Conservation (phyloP, 1,140 invertebrate genomes). For the Sweltsa coloradensis region DNA sequence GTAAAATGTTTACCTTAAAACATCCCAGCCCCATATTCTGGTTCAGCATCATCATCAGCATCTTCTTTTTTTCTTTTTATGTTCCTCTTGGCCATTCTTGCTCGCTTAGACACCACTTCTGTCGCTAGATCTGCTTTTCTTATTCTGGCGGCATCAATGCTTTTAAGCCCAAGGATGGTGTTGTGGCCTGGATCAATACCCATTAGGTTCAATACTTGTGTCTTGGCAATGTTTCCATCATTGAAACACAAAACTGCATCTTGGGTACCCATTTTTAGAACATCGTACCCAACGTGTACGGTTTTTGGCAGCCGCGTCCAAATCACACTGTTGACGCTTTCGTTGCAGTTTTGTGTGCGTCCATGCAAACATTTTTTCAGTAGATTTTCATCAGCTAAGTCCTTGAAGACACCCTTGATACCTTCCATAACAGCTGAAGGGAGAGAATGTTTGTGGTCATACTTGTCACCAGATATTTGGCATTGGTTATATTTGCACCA, state of each 20-base stretch:
- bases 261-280: neutral
- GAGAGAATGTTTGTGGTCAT: neutral
- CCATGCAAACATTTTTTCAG: neutral
- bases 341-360: neutral
- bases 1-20: too few species aligned
- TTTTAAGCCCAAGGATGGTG: neutral
- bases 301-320: neutral
- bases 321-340: neutral
- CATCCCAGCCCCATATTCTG: neutral
- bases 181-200: neutral
- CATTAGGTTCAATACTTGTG: neutral
- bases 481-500: constrained; percentile 5
- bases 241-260: neutral
- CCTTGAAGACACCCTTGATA: neutral
- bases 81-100: neutral
- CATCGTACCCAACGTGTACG: neutral
- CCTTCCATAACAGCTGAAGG: neutral
- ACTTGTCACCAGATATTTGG: neutral
- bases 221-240: neutral
- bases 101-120: neutral
- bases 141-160: neutral
- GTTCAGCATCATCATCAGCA: neutral
- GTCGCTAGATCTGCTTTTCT: neutral
- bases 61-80: neutral
- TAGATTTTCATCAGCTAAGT: too few species aligned